Base-by-base conservation (phyloP, 1,140 invertebrate species). In the Microplitis mediator region DNA sequence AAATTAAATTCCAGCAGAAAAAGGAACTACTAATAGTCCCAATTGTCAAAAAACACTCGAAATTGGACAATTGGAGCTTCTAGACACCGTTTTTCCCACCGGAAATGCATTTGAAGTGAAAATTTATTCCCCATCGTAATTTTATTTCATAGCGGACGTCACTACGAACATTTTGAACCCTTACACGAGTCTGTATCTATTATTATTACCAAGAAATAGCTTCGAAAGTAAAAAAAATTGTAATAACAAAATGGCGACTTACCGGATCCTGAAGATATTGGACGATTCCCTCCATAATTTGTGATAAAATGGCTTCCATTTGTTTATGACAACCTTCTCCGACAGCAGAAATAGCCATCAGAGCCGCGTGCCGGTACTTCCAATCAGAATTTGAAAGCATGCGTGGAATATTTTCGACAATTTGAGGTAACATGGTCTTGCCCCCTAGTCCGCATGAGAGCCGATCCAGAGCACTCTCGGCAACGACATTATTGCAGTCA, bases 241-340 rank as follows among this genome's bases (percentile, higher is more conserved):
- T 23, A 23, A 2, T 23, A 23, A 23, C 23, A 23, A 23, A 23
- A 23, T 23, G 23, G 23, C 23, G 23, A 88, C 89, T 88, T 87
- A 93, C 92, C n/a, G 93, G 90, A 87, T 99, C 97, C 76, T 91
- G 91, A 36, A 99, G 89, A 84, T 93, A 98, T 73, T 93, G 94
- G 39, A 98, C 88, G 11, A 99, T 93, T 36, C 93, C 95, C 69
- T 94, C 91, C 84, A 99, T 93, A 66, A 99, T 95, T 86, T 97
- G 92, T 68, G 92, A 91, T 3, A 99, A 89, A 87, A 98, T 92
- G 52, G 91, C 87, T 85, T 98, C 96, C 98, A 99, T 99, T 85
- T 98, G 96, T 84, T 97, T 97, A 82, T 98, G 95, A 81, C 97
- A 99, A 13, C 98, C 98, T 89, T 99, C 98, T 0, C 98, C 98